Evolutionary conservation across 2,113 vertebrate species (phyloP), one percentile per base, ranked within the genome.

Genomic region (Paraplagusia blochii): DNA sequence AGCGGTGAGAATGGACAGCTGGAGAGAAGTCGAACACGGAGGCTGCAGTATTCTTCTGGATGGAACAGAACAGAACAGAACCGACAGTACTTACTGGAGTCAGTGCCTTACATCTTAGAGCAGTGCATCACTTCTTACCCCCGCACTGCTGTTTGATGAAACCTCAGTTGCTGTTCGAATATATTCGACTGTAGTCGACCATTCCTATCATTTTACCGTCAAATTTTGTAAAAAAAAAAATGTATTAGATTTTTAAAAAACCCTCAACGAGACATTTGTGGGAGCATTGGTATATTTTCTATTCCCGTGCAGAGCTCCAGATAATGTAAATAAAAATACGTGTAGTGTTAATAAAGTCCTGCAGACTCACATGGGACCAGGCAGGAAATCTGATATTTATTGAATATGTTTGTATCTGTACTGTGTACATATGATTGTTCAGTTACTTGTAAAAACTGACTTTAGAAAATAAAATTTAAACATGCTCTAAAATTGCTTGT

Each of bases 321-420:
- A 80, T 82, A 75, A 62, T 87, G 84, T 88, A 85, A 80, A 86
- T 82, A 80, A 34, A 81, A 61, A 62, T 54, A n/a, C n/a, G n/a
- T 78, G 68, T 81, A 80, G 74, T 76, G 58, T 76, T 77, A 35
- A 57, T 52, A 55, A 81, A 62, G 47, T 44, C 63, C 76, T 80
- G 76, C 72, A 46, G 65, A 76, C 46, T 76, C 59, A 38, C 47
- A 45, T 53, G 68, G 67, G 60, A 55, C 65, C 80, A 57, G 47
- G 57, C 79, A 66, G 76, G 71, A 77, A 75, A 63, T 69, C 52
- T 82, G 68, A 63, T 88, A 90, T 88, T 88, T 89, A 82, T 85
- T 87, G 58, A 88, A 72, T 85, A 82, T 85, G 58, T 80, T 75
- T 87, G 74, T 88, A 88, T 89, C 70, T 87, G 84, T 88, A 88